Percentiles rank a stretch among this genome's conserved stretches.
Evolutionary conservation across 2,888 invertebrate species (phyloP).

Genomic region (Alloscopus bannaensis): DNA sequence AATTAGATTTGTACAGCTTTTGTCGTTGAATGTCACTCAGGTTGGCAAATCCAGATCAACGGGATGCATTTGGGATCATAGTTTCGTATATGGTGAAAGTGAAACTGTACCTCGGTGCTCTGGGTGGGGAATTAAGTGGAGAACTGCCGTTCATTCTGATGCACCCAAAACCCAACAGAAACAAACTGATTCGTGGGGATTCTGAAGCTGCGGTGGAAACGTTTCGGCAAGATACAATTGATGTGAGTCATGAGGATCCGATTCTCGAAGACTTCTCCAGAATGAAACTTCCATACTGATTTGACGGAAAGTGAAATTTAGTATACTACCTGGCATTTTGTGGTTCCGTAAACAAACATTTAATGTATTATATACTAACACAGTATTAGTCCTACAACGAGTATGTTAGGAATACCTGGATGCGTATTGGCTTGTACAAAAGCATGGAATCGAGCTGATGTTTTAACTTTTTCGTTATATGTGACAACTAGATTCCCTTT

Average conservation of each 20-base stretch:
- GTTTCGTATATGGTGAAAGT: slow-evolving; percentile 97
- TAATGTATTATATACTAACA: too few relatives aligned
- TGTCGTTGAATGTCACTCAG: slow-evolving; percentile 75
- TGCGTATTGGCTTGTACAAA: too few relatives aligned
- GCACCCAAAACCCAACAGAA: slow-evolving; percentile 85
- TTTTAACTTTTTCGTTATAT: too few relatives aligned
- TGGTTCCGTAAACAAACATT: too few relatives aligned
- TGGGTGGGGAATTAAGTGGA: slow-evolving; percentile 93
- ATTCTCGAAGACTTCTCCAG: slow-evolving; percentile 62
- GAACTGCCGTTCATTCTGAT: slow-evolving; percentile 94
- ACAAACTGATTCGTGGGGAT: slow-evolving; percentile 81
- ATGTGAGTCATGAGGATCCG: slow-evolving; percentile 72
- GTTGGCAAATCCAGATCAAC: slow-evolving; percentile 85
- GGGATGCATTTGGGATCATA: slow-evolving; percentile 95
- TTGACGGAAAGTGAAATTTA: slow-evolving; percentile 8
- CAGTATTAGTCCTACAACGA: too few relatives aligned
- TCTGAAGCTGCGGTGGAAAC: slow-evolving; percentile 85
- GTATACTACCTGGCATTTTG: too few relatives aligned
- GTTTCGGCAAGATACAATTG: slow-evolving; percentile 83
- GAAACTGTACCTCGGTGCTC: slow-evolving; percentile 92
- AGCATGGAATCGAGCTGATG: too few relatives aligned
- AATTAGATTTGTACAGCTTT: not conserved
- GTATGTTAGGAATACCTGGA: too few relatives aligned
- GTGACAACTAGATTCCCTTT: too few relatives aligned
- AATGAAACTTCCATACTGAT: slow-evolving; percentile 56